Evolutionary conservation across 2,113 vertebrate species (phyloP), one percentile per base, ranked within the genome.

Genomic region (Mesocricetus auratus): DNA sequence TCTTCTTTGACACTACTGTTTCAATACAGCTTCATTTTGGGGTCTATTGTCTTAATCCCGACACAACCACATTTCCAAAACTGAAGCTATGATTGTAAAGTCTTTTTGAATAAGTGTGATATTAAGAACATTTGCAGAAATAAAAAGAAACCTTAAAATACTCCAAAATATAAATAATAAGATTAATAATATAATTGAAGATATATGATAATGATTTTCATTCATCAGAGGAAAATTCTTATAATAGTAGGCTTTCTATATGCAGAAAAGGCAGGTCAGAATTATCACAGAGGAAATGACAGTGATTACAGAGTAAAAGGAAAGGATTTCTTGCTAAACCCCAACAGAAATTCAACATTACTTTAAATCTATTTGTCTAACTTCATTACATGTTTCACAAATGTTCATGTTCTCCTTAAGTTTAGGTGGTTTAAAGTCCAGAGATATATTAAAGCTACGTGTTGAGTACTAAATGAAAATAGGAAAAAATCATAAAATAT

Each of bases 301-400:
- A 53, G 21, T 89, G 66, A 91, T 93, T 93, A 86, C 15, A 89
- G 13, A 77, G 1, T 86, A 77, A 86, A 85, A 94, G 50, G 3
- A 87, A 83, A 73, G 39, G 0, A 24, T 58, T 85, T 73, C 2
- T 93, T 7, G 16, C 24, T 36, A 92, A 87, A n/a, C 85, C 33
- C 17, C 21, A 90, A 53, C 7, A 33, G 77, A 62, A 64, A 90
- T 1, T 53, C 15, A 71, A 74, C 26, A 81, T 64, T 90, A 88
- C 45, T 81, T 60, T 71, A 89, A 89, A 86, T 77, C 13, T 82
- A 5, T 42, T 50, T 82, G 26, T 56, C 22, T 93, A 86, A 53
- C 26, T 95, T 53, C 24, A 39, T 73, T 39, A 1, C 0, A 33
- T 62, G 79, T 86, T 78, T 87, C 9, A 47, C 74, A 88, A 88